Conservation (phyloP, 2,888 invertebrate genomes). For the Axea sp. region DNA sequence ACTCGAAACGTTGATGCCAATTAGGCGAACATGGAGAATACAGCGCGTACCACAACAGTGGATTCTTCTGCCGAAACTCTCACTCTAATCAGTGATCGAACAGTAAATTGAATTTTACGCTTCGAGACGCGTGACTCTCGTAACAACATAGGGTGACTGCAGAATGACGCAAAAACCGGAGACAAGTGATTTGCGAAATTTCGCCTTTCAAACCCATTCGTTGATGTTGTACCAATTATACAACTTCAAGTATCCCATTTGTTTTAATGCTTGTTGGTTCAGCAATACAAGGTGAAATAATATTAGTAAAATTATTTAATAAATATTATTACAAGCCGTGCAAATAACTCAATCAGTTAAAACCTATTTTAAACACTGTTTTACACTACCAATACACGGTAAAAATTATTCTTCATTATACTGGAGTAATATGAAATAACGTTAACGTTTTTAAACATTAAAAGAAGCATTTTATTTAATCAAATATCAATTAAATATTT, state of each 20-base stretch:
- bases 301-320: too few relatives aligned
- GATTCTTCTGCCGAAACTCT: slow-evolving; percentile 58
- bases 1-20: slow-evolving; percentile 58
- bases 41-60: slow-evolving; percentile 49
- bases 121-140: slow-evolving; percentile 57
- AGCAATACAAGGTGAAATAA: too few relatives aligned
- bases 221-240: slow-evolving; percentile 36
- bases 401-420: too few relatives aligned
- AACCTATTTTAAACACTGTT: too few relatives aligned
- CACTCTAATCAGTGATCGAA: slow-evolving; percentile 62
- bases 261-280: slow-evolving; percentile 3
- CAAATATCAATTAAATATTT: too few relatives aligned
- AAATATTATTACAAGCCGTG: too few relatives aligned
- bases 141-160: slow-evolving; percentile 55
- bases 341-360: too few relatives aligned
- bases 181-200: slow-evolving; percentile 55
- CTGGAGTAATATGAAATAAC: too few relatives aligned
- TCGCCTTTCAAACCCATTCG: slow-evolving; percentile 16
- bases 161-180: slow-evolving; percentile 57
- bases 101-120: slow-evolving; percentile 60
- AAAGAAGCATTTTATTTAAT: too few relatives aligned
- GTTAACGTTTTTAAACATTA: too few relatives aligned
- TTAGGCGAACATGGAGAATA: slow-evolving; percentile 42
- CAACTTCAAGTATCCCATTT: slow-evolving; percentile 21
- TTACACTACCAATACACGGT: too few relatives aligned